Evolutionary conservation across 2,888 invertebrate genomes (phyloP).

Genomic region (Drosophila tanythrix): DNA sequence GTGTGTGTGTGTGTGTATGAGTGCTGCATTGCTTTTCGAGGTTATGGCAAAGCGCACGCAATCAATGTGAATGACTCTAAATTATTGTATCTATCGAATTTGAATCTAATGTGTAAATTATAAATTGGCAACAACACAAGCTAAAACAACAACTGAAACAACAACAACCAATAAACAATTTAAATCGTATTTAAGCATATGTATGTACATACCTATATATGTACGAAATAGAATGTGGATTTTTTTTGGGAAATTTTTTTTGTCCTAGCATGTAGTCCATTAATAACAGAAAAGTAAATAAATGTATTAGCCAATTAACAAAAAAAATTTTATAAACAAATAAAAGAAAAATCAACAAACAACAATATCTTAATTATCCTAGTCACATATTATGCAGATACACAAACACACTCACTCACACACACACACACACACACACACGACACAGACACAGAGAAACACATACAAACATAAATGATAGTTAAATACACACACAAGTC

Average conservation of each 20-base stretch:
- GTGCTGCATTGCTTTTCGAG: conserved; percentile 3
- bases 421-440: conserved; percentile 22
- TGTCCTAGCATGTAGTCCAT: conserved; percentile 59
- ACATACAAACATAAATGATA: conserved; percentile 19
- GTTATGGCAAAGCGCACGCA: conserved; percentile 17
- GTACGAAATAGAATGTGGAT: conserved; percentile 28
- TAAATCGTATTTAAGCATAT: conserved; percentile 42
- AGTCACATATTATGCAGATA: conserved; percentile 56
- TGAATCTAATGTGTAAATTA: conserved; percentile 74
- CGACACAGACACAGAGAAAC: neutral
- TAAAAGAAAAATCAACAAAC: conserved; percentile 40
- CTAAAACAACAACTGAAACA: conserved; percentile 2
- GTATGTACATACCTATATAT: conserved; percentile 38
- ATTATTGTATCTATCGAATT: conserved; percentile 72
- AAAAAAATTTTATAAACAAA: conserved; percentile 65
- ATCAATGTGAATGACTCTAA: conserved; percentile 55
- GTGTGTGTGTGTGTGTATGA: neutral
- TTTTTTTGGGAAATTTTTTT: conserved; percentile 33
- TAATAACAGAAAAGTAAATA: conserved; percentile 41
- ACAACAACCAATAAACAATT: conserved; percentile 19
- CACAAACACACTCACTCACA: conserved; percentile 25
- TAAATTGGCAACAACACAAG: conserved; percentile 34
- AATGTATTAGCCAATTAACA: conserved; percentile 74
- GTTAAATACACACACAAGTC: conserved; percentile 47
- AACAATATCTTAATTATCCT: conserved; percentile 64